phyloP scores from a whole-genome alignment of 2,797 vertebrate genomes.

The Karalla daura region DNA sequence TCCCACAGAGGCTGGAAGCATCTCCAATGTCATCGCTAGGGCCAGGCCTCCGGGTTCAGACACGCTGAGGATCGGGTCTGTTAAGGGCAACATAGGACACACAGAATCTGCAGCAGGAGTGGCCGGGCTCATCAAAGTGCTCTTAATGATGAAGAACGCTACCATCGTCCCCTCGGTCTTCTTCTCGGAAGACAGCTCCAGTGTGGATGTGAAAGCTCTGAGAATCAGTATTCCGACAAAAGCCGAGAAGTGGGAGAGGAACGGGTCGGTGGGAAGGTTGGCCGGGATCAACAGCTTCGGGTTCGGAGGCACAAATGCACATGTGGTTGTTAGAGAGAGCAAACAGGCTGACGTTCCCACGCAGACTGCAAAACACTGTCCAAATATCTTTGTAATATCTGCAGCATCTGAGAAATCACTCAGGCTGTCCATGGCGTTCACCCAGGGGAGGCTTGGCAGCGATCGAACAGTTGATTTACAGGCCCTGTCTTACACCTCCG shows the following conservation, averaged over 20 bases:
- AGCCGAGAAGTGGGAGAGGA: constrained; percentile 84
- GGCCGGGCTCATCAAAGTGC: constrained; percentile 90
- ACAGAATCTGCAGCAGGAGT: constrained; percentile 91
- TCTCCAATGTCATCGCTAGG: constrained; percentile 84
- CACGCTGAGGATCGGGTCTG: constrained; percentile 85
- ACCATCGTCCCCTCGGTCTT: constrained; percentile 89
- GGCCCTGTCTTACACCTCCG: constrained; percentile 86
- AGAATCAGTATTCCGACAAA: constrained; percentile 81
- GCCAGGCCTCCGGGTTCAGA: constrained; percentile 68
- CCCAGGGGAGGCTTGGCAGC: constrained; percentile 72
- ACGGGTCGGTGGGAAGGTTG: constrained; percentile 71
- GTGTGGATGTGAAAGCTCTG: constrained; percentile 81
- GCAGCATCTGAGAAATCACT: constrained; percentile 85
- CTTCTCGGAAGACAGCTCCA: constrained; percentile 82
- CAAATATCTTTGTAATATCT: constrained; percentile 84
- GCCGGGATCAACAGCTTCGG: constrained; percentile 92
- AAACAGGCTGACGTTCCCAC: constrained; percentile 52
- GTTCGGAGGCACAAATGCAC: constrained; percentile 92
- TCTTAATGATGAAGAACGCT: constrained; percentile 91
- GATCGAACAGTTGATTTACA: constrained; percentile 72
- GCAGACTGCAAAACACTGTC: constrained; percentile 49
- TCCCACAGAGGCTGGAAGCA: constrained; percentile 83
- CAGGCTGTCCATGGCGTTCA: constrained; percentile 75
- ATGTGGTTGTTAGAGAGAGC: constrained; percentile 84
- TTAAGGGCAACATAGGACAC: constrained; percentile 93